phyloP scores from a whole-genome alignment of 1,140 invertebrate species.

The Temnothorax longispinosus region DNA sequence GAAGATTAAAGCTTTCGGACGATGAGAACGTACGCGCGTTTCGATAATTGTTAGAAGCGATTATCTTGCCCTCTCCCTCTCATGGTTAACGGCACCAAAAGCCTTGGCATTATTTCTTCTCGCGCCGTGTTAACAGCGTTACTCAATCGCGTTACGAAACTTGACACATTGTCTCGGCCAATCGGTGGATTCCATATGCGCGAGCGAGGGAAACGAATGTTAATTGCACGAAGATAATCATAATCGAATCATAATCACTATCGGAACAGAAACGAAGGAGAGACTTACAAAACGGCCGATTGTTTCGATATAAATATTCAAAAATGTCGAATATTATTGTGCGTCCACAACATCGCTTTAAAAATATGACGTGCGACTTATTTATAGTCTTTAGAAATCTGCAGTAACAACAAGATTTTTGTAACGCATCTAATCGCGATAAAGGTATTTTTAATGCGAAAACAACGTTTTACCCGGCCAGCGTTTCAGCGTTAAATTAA shows the following conservation, averaged over 20 bases:
- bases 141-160: conserved; percentile 80
- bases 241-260: neutral
- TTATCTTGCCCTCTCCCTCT: conserved; percentile 54
- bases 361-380: neutral
- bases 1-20: neutral
- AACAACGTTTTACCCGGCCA: neutral
- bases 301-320: neutral
- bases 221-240: neutral
- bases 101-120: conserved; percentile 80
- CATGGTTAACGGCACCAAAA: conserved; percentile 50
- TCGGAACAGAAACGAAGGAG: neutral
- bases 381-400: neutral
- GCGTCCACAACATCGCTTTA: neutral
- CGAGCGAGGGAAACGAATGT: conserved; percentile 15
- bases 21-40: conserved; percentile 11
- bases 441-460: conserved; percentile 10
- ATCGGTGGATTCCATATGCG: conserved; percentile 37
- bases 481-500: conserved; percentile 4
- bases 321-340: neutral
- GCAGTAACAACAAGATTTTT: neutral
- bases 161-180: conserved; percentile 58
- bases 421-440: neutral
- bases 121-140: conserved; percentile 71
- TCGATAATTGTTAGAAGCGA: conserved; percentile 59
- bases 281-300: neutral